phyloP scores from a whole-genome alignment of 2,113 vertebrate genomes.

The Paramormyrops kingsleyae region DNA sequence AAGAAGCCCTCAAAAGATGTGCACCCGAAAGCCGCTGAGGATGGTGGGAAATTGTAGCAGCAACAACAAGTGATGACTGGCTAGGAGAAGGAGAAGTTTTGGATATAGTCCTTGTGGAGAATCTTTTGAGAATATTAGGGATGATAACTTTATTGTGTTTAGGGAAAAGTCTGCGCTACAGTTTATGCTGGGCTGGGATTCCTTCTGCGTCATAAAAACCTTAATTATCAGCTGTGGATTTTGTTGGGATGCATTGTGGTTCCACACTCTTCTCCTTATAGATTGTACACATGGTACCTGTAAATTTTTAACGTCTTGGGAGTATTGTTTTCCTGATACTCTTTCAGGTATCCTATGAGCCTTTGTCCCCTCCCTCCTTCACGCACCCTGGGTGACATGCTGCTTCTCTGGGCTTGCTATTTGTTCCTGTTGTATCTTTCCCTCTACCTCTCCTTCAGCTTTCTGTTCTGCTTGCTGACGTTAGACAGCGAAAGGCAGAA shows the following conservation, averaged over 20 bases:
- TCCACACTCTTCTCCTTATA: neutral
- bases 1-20: neutral
- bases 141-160: neutral
- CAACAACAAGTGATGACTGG: neutral
- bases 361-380: neutral
- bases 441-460: conserved; percentile 43
- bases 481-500: conserved; percentile 41
- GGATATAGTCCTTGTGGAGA: neutral
- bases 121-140: neutral
- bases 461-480: conserved; percentile 34
- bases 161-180: neutral
- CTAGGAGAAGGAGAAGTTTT: neutral
- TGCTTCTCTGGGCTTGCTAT: conserved; percentile 40
- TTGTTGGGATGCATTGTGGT: neutral
- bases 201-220: neutral
- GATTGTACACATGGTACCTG: neutral
- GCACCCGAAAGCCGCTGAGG: neutral
- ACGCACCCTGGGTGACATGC: conserved; percentile 17
- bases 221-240: neutral
- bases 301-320: neutral
- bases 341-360: neutral
- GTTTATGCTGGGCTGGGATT: neutral
- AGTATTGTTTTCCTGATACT: neutral
- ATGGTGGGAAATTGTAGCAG: neutral
- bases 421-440: conserved; percentile 41